Conservation (phyloP, 2,888 invertebrate species). For the Lottia gigantea region DNA sequence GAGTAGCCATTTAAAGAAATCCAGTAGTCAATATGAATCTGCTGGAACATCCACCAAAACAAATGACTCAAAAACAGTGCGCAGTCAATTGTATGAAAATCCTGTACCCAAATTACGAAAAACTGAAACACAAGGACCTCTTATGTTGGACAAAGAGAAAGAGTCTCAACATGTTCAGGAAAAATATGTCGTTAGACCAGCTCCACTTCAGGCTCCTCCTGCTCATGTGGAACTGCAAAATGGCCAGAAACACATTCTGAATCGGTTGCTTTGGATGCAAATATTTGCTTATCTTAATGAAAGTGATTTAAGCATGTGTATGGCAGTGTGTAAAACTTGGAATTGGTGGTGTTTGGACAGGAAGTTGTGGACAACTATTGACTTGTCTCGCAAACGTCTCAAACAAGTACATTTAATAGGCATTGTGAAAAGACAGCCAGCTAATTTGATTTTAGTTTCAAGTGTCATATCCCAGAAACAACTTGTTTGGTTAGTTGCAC, state of each 20-base stretch:
- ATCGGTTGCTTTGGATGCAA: conserved; percentile 65
- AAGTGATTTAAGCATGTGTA: conserved; percentile 73
- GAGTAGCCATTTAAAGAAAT: background rate
- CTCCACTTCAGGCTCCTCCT: conserved; percentile 57
- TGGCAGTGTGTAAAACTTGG: conserved; percentile 89
- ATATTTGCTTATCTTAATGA: conserved; percentile 68
- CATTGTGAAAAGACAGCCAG: conserved; percentile 89
- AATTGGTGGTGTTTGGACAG: conserved; percentile 86
- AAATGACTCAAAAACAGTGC: background rate
- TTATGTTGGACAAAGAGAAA: conserved; percentile 17
- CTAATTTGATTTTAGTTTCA: conserved; percentile 86
- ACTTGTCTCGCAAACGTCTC: conserved; percentile 76
- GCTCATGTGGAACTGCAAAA: conserved; percentile 42
- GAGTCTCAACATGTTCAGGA: conserved; percentile 35
- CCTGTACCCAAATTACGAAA: background rate
- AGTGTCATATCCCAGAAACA: conserved; percentile 88
- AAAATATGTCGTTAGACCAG: conserved; percentile 59
- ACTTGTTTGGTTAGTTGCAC: conserved; percentile 89
- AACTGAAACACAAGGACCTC: conserved; percentile 7
- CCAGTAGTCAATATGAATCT: too few relatives aligned
- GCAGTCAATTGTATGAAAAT: background rate
- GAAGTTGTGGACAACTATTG: conserved; percentile 85
- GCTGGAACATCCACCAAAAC: background rate
- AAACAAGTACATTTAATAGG: conserved; percentile 82
- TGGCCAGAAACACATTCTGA: conserved; percentile 54